phyloP scores from a whole-genome alignment of 2,797 vertebrate species.

The Oophaga sylvatica region DNA sequence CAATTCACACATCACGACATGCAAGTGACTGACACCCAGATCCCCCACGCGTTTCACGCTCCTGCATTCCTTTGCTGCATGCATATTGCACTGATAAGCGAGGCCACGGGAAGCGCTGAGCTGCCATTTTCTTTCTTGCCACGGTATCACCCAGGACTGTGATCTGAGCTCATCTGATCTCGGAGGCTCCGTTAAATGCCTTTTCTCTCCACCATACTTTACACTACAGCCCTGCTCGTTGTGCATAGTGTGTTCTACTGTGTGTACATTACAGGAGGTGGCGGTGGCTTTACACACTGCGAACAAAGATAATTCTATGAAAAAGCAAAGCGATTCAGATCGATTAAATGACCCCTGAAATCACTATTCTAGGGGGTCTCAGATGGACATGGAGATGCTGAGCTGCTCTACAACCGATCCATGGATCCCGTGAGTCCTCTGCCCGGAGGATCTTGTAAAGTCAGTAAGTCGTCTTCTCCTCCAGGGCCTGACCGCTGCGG shows the following conservation, averaged over 20 bases:
- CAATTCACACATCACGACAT: constrained; percentile 9
- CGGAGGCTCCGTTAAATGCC: too few species aligned
- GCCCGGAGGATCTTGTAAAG: background rate
- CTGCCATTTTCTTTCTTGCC: too few species aligned
- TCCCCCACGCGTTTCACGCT: background rate
- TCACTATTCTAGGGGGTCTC: too few species aligned
- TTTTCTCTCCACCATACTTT: background rate
- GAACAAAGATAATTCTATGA: background rate
- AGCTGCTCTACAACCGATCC: background rate
- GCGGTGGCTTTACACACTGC: background rate
- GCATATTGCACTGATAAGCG: background rate
- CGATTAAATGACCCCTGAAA: background rate
- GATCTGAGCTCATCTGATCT: too few species aligned
- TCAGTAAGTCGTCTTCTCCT: background rate
- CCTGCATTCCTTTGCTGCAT: background rate
- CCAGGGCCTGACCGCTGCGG: background rate
- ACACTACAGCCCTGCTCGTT: background rate
- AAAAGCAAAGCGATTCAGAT: background rate
- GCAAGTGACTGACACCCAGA: background rate
- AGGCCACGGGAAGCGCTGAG: background rate
- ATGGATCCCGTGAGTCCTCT: background rate
- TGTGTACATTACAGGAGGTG: background rate
- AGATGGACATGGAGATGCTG: background rate
- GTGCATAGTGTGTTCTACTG: background rate
- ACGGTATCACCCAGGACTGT: too few species aligned